Evolutionary conservation across 2,797 vertebrate genomes (phyloP).

Genomic region (Hoplostethus atlanticus): DNA sequence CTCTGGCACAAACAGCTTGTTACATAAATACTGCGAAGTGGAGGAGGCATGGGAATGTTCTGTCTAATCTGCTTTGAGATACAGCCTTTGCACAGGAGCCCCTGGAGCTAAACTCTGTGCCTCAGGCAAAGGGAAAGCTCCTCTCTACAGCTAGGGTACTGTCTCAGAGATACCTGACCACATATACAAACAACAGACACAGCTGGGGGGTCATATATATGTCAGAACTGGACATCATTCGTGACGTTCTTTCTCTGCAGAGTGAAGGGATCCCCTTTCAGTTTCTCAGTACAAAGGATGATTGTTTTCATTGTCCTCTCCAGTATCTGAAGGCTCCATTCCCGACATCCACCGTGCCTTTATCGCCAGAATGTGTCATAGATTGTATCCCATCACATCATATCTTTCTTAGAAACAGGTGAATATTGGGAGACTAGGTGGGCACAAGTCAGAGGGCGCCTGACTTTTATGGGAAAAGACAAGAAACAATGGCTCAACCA

Average conservation of each 20-base stretch:
- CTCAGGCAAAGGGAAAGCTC: conserved; percentile 42
- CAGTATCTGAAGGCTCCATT: not conserved
- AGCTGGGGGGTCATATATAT: conserved; percentile 48
- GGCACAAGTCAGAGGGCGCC: not conserved
- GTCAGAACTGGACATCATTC: conserved; percentile 35
- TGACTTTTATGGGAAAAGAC: not conserved
- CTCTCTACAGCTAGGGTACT: conserved; percentile 40
- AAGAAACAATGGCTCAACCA: not conserved
- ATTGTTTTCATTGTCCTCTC: not conserved
- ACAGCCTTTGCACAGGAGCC: conserved; percentile 27
- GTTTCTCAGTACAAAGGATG: conserved; percentile 12
- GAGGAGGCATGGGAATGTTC: conserved; percentile 69
- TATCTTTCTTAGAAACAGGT: no score
- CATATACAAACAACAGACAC: conserved; percentile 63
- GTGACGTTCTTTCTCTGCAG: conserved; percentile 7
- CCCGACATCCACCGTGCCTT: not conserved
- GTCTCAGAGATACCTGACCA: conserved; percentile 52
- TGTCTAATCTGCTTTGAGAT: conserved; percentile 70
- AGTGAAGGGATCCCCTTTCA: conserved; percentile 16
- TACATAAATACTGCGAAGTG: conserved; percentile 50
- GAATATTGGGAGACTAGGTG: not conserved
- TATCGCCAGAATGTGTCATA: not conserved
- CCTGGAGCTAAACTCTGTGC: conserved; percentile 53
- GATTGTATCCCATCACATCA: not conserved
- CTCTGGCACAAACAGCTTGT: conserved; percentile 15